Conservation (phyloP, 2,888 invertebrate species). For the Harpagoxenus sublaevis region DNA sequence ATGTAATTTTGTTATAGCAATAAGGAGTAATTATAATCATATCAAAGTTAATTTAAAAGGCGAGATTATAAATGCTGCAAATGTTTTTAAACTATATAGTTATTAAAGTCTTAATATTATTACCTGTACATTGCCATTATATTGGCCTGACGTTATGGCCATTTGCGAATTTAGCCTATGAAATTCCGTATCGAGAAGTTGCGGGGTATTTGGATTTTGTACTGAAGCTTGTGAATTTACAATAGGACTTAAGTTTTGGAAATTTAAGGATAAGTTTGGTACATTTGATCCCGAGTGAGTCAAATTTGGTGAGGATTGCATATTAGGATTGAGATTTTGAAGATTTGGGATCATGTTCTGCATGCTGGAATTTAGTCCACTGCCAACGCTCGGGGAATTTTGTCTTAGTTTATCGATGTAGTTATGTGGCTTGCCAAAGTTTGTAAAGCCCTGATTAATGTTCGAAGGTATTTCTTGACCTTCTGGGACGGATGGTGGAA, state of each 20-base stretch:
- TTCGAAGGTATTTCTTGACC: slow-evolving; percentile 89
- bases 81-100: not conserved
- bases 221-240: slow-evolving; percentile 79
- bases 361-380: slow-evolving; percentile 79
- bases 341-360: slow-evolving; percentile 85
- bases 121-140: slow-evolving; percentile 84
- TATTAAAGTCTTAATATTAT: not conserved
- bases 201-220: slow-evolving; percentile 79
- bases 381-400: slow-evolving; percentile 79
- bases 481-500: slow-evolving; percentile 95
- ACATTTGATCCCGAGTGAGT: slow-evolving; percentile 81
- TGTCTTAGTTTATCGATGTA: slow-evolving; percentile 83
- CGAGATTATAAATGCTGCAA: not conserved
- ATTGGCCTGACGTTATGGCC: slow-evolving; percentile 77
- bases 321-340: slow-evolving; percentile 85
- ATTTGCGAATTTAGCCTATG: slow-evolving; percentile 81
- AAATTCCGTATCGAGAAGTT: slow-evolving; percentile 81
- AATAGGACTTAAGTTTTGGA: slow-evolving; percentile 85
- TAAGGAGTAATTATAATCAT: not conserved
- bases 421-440: slow-evolving; percentile 81
- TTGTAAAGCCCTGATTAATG: slow-evolving; percentile 79
- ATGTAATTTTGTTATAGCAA: not conserved
- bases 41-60: not conserved
- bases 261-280: slow-evolving; percentile 84
- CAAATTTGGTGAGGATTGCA: slow-evolving; percentile 85